Conservation (phyloP, 2,888 invertebrate genomes). For the Agonum fuliginosum region DNA sequence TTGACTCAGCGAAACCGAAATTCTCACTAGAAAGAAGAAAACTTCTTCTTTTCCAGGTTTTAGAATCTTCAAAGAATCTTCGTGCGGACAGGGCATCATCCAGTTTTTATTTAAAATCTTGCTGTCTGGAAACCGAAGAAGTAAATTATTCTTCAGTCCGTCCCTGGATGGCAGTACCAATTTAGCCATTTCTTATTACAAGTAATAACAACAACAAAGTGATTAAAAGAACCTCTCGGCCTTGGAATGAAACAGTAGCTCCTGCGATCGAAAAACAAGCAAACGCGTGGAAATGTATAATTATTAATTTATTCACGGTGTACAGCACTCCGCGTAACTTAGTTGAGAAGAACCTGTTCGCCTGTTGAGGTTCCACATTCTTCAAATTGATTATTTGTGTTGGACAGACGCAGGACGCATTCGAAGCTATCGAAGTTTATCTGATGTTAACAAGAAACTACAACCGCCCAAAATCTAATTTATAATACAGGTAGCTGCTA, state of each 20-base stretch:
- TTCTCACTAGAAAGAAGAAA: no score
- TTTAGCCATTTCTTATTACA: no score
- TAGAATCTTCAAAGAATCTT: no score
- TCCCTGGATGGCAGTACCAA: no score
- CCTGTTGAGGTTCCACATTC: constrained; percentile 28
- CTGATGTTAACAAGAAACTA: constrained; percentile 57
- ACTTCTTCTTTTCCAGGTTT: no score
- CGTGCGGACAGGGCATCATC: no score
- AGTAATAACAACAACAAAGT: background rate
- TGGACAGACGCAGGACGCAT: constrained; percentile 40
- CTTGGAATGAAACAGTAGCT: constrained; percentile 5
- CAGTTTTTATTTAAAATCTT: no score
- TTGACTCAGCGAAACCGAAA: no score
- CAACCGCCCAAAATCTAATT: constrained; percentile 54
- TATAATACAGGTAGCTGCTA: constrained; percentile 56
- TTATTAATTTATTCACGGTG: constrained; percentile 51
- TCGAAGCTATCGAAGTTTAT: constrained; percentile 55
- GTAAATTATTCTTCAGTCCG: no score
- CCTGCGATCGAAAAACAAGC: constrained; percentile 23
- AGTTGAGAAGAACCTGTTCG: constrained; percentile 5
- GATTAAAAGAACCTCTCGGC: constrained; percentile 1
- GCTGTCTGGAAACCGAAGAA: no score
- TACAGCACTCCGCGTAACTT: constrained; percentile 18
- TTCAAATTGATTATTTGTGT: constrained; percentile 57
- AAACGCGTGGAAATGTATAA: constrained; percentile 45